Evolutionary conservation across 2,888 invertebrate genomes (phyloP), one percentile per base, ranked within the genome.

Genomic region (Drosophila robusta): DNA sequence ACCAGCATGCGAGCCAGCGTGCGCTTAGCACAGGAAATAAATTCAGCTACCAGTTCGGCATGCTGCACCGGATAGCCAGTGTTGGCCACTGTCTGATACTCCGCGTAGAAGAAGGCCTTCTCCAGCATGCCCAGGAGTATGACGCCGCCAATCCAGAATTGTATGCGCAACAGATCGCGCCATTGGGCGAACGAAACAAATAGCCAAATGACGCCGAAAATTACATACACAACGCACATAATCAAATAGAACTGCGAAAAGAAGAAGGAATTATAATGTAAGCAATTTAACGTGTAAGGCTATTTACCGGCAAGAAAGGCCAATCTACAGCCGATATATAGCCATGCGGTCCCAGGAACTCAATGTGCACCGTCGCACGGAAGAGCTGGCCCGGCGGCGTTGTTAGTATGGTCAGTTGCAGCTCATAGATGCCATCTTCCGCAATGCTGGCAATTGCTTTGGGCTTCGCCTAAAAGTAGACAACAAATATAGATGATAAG

Each of bases 61-160:
- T 95, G 95, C 73, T 94, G 93, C 0, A 95, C 94, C 62, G 94
- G 93, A 70, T 93, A 81, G 29, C 95, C 97, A 3, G 94, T 95
- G 18, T 93, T 94, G 90, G 96, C 96, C 54, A 97, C 94, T 52
- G 94, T 95, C 80, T 96, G 95, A 92, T 97, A 98, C 83, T 98
- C 97, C 0, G 96, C 97, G 90, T 97, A 97, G 92, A 97, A 98
- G 0, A 97, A 96, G 4, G 98, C 97, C 90, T 96, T 96, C 92
- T 97, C 97, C 34, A 96, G 89, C 96, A 96, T 96, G 44, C 98
- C 97, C 2, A 98, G 93, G 11, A 98, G 92, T 60, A 98, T 97
- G 11, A 98, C 97, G 29, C 95, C 97, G 6, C 98, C 98, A 90
- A 99, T 98, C 98, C 98, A 98, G 93, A 98, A 98, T 93, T 99